These are phyloP conservation scores for Nannobrachium achirus DNA, from an alignment of 2,113 vertebrate genomes.

Conservation along the genomic window DNA sequence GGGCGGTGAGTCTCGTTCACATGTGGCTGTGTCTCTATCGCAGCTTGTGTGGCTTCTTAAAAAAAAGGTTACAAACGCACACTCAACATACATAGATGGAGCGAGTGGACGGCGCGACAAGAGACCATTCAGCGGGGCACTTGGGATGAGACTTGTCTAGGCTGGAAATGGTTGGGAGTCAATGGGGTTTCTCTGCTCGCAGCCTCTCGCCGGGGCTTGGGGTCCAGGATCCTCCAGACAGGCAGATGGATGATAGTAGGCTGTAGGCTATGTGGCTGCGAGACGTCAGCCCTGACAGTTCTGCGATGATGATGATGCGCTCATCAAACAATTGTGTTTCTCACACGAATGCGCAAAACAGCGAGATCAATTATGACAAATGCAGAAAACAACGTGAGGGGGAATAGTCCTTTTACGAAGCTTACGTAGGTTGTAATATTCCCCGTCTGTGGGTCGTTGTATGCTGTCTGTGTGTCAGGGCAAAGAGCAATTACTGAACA, in stretches of 20 bases:
- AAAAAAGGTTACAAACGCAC: constrained; percentile 23
- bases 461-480: constrained; percentile 49
- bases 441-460: constrained; percentile 38
- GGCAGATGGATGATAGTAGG: constrained; percentile 46
- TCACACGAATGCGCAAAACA: constrained; percentile 38
- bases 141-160: constrained; percentile 53
- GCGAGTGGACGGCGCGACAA: not conserved
- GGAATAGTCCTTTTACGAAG: constrained; percentile 17
- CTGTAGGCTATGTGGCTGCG: constrained; percentile 1
- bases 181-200: constrained; percentile 22
- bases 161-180: constrained; percentile 13
- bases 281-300: constrained; percentile 52
- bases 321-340: constrained; percentile 29
- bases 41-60: constrained; percentile 35
- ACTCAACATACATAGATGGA: constrained; percentile 16
- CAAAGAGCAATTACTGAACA: constrained; percentile 41
- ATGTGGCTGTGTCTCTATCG: constrained; percentile 55
- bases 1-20: constrained; percentile 62
- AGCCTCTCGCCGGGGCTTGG: constrained; percentile 29
- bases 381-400: constrained; percentile 50
- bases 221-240: constrained; percentile 41
- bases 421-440: constrained; percentile 11
- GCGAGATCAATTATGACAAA: constrained; percentile 19
- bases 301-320: constrained; percentile 34
- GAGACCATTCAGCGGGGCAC: constrained; percentile 37